These are phyloP conservation scores for Tillus elongatus DNA, from an alignment of 2,888 invertebrate genomes.

Conservation along the genomic window DNA sequence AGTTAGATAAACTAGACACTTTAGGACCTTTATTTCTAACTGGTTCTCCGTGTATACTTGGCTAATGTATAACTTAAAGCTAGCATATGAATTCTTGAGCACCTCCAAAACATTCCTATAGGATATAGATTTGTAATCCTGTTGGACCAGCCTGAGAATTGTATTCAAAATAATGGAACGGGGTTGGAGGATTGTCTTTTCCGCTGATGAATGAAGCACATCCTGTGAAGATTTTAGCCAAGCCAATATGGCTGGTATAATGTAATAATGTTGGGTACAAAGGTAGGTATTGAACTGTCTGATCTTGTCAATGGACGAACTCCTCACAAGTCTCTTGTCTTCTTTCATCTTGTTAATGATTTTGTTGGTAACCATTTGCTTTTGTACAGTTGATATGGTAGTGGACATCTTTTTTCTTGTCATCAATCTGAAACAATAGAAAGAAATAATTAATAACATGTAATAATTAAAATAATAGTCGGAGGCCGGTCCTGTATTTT, in stretches of 20 bases:
- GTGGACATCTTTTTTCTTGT: constrained; percentile 28
- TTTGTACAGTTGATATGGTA: constrained; percentile 20
- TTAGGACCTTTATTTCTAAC: too few relatives aligned
- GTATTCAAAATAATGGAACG: constrained; percentile 26
- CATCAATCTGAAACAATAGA: too few relatives aligned
- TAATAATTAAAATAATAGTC: too few relatives aligned
- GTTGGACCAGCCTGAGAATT: constrained; percentile 23
- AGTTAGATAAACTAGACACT: too few relatives aligned
- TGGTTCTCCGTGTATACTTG: too few relatives aligned
- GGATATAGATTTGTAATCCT: too few relatives aligned
- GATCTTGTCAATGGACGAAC: constrained; percentile 34
- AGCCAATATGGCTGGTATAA: constrained; percentile 32
- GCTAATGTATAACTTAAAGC: too few relatives aligned
- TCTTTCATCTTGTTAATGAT: constrained; percentile 17
- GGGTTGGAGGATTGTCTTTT: constrained; percentile 28
- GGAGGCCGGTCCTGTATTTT: too few relatives aligned
- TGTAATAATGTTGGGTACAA: constrained; percentile 34
- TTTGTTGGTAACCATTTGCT: constrained; percentile 17
- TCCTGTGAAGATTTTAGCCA: constrained; percentile 34
- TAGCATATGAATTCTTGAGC: too few relatives aligned
- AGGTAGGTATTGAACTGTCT: constrained; percentile 35
- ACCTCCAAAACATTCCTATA: too few relatives aligned
- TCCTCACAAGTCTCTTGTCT: constrained; percentile 29
- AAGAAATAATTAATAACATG: too few relatives aligned
- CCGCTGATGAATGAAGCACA: constrained; percentile 27